A percentile compares a stretch with the other conserved stretches of the same genome.
These are phyloP conservation scores for Uromys caudimaculatus DNA, from an alignment of 2,797 vertebrate species.

Conservation along the genomic window DNA sequence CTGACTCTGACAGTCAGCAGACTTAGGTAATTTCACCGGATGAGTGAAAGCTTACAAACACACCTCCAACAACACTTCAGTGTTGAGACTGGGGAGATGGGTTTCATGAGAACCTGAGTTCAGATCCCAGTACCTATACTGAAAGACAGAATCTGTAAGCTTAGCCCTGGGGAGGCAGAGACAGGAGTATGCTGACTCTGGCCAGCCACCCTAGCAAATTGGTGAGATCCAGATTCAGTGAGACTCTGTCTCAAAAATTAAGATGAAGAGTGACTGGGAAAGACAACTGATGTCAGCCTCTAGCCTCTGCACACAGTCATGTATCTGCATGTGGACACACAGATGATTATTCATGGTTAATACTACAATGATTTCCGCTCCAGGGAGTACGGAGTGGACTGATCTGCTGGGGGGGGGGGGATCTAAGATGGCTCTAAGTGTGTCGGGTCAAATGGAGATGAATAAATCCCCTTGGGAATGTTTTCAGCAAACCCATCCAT, in stretches of 20 bases:
- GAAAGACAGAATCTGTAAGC: not conserved
- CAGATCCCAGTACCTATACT: not conserved
- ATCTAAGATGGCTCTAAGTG: not conserved
- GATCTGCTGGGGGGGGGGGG: not conserved
- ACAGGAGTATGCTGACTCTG: not conserved
- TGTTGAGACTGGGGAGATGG: not conserved
- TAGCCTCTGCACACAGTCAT: not conserved
- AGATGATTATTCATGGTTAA: slow-evolving; percentile 20
- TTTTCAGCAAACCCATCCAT: slow-evolving; percentile 57
- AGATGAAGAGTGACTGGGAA: not conserved
- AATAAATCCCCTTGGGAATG: not conserved
- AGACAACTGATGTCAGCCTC: no score
- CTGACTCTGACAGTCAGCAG: not conserved
- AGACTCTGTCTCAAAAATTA: not conserved
- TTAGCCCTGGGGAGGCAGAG: not conserved
- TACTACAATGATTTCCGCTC: not conserved
- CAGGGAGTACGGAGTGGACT: not conserved
- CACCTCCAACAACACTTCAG: slow-evolving; percentile 10
- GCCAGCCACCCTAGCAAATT: not conserved
- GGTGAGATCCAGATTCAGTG: not conserved
- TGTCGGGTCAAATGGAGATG: not conserved
- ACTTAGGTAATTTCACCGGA: slow-evolving; percentile 25
- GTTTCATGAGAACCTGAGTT: not conserved
- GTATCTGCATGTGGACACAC: not conserved
- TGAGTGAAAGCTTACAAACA: slow-evolving; percentile 41